Base-by-base conservation (phyloP, 2,113 vertebrate species). In the Aspiorhynchus laticeps region DNA sequence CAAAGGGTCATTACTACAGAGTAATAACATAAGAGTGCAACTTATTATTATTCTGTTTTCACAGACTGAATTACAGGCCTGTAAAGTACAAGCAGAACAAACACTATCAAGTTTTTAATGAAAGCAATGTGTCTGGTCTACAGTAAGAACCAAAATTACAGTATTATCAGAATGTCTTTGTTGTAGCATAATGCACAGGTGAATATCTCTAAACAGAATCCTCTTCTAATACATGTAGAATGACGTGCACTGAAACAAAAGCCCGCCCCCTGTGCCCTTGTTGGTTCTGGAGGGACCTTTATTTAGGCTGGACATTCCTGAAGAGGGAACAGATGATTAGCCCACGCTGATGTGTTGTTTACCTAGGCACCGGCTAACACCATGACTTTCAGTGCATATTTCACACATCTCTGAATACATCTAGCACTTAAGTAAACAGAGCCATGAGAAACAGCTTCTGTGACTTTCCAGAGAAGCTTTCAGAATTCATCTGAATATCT, bases 291-390 rank as follows among this genome's bases (percentile, higher is more conserved):
- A 28, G 76, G 87, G 90, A 86, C 48, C 86, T 91, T 91, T 88
- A 87, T 90, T 92, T 88, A 89, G 88, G 83, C 87, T 84, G 86
- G 83, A 81, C 90, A 93, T 76, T 90, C 74, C 87, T 89, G 82
- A 86, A 87, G 83, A 79, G 86, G 73, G 86, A 91, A 71, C 75
- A 88, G 88, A 84, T 86, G 14, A 91, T 91, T 83, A 90, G 80
- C 81, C 61, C 46, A 83, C 87, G 11, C 86, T 7, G 43, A 38
- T 5, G 73, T 85, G 46, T 10, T 65, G 63, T 61, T 65, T 71
- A 79, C 26, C 51, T 53, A 89, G 56, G 88, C 21, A 1, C 9
- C 9, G 65, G 33, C 73, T 90, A 78, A 80, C 56, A 31, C 43
- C 15, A 53, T n/a, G 33, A 28, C 8, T 84, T 38, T 80, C 26